Base-by-base conservation (phyloP, 2,888 invertebrate species). In the Metallyticus violacea region DNA sequence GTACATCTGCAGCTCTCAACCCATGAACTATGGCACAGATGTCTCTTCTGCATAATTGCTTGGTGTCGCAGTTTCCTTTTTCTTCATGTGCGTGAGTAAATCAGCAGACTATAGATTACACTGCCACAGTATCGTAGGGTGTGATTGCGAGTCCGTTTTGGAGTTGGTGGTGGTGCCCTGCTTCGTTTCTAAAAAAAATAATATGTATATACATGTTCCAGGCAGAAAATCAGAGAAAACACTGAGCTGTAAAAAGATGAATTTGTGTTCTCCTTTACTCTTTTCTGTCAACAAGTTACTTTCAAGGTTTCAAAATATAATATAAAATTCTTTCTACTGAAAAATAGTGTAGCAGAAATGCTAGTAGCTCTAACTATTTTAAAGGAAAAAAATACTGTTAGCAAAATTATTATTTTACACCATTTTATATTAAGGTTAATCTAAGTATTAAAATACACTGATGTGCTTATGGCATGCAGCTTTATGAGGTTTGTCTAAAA, bases 41-140 rank as follows among this genome's bases (percentile, higher is more conserved):
- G 85, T 85, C n/a, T 82, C 29, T 82, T 77, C 25, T 77, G 83
- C 25, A 62, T 7, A 62, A 62, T 62, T 62, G 79, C 79, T 79
- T 27, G 79, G 79, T 79, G 79, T 79, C 79, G 79, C 26, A 27
- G 79, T 27, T 27, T 26, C 15, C 25, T 26, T 27, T 79, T 79
- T 3, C 40, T 22, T 62, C 40, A 22, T 15, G 40, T 62, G 40
- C 22, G 79, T 27, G 15, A 27, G 79, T 79, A 27, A 27, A 9
- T 15, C 26, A 27, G 22, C 79, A 27, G 26, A 88, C 88, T 96
- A 97, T 95, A 97, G 95, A 94, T 97, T 97, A 97, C 97, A 97
- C 97, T 97, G 97, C 97, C 97, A 97, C 96, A 96, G 97, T 97
- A 97, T 97, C 97, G 97, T 97, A 97, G 96, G 97, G 96, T 97